Evolutionary conservation across 2,113 vertebrate genomes (phyloP), one percentile per base, ranked within the genome.

Genomic region (Picathartes gymnocephalus): DNA sequence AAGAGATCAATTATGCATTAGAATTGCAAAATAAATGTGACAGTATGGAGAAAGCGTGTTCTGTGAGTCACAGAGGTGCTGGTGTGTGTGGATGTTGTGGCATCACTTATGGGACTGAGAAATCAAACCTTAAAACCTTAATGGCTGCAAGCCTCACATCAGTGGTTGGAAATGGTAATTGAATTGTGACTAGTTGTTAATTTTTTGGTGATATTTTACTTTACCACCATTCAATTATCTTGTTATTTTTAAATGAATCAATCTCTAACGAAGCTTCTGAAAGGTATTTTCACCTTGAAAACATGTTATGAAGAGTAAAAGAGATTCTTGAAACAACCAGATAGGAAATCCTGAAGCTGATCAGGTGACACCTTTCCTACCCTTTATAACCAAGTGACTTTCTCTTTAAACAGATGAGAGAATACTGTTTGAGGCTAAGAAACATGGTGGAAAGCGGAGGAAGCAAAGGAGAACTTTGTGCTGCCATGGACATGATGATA

Each of bases 391-490:
- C 31, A 70, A 53, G 40, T 37, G 0, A 6, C 10, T 76, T 92
- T 91, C 5, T 92, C 50, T 90, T 40, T 40, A 20, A 65, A 86
- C 79, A 99, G 99, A 98, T 99, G 98, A 98, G 99, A 94, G 99
- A 99, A 94, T 99, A 99, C 95, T 99, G 99, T 83, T 96, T 99
- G 95, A 97, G 98, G 88, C 97, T 99, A 79, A 98, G 99, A 92
- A 99, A 99, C 92, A 98, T 99, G 98, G 99, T 99, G 84, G 98
- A 98, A 66, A 98, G 97, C 33, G 98, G 98, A 20, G 97, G 98
- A 28, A 97, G 97, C 53, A 98, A 99, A 96, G 97, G 95, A 19
- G 99, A 99, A 42, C 90, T 99, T 21, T 98, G 96, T 86, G 97
- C 97, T 22, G 97, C 98, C 4, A 97, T 99, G 94, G 99, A 99